Percentiles rank a stretch among this genome's conserved stretches.
Conservation (phyloP, 2,888 invertebrate species). For the Nemurella pictetii region DNA sequence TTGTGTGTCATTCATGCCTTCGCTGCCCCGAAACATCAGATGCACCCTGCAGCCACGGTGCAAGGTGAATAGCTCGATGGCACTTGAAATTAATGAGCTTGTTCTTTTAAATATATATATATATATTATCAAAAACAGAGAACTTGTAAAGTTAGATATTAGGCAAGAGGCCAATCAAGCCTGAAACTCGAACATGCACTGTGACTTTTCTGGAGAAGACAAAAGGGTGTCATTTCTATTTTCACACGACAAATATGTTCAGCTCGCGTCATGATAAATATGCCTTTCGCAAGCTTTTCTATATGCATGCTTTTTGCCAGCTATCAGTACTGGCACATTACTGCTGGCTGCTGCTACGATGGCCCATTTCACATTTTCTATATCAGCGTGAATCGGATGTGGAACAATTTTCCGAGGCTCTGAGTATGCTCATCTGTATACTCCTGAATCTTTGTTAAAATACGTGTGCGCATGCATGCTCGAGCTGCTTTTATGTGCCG, state of each 20-base stretch:
- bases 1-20: not conserved
- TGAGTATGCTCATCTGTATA: too few species aligned
- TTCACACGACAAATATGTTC: not conserved
- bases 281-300: not conserved
- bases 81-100: not conserved
- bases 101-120: not conserved
- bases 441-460: too few species aligned
- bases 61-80: not conserved
- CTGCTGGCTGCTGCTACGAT: not conserved
- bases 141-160: not conserved
- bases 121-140: too few species aligned
- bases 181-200: not conserved
- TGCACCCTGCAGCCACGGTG: not conserved
- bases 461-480: too few species aligned
- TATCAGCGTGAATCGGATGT: not conserved
- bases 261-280: not conserved
- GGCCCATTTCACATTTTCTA: not conserved
- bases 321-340: not conserved
- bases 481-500: too few species aligned
- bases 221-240: not conserved
- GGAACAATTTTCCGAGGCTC: not conserved
- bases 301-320: not conserved
- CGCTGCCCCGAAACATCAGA: not conserved
- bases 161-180: not conserved
- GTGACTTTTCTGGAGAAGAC: not conserved